Percentiles rank a stretch among this genome's conserved stretches.
These are phyloP conservation scores for Danio jaintianensis DNA, from an alignment of 2,797 vertebrate genomes.

Conservation along the genomic window DNA sequence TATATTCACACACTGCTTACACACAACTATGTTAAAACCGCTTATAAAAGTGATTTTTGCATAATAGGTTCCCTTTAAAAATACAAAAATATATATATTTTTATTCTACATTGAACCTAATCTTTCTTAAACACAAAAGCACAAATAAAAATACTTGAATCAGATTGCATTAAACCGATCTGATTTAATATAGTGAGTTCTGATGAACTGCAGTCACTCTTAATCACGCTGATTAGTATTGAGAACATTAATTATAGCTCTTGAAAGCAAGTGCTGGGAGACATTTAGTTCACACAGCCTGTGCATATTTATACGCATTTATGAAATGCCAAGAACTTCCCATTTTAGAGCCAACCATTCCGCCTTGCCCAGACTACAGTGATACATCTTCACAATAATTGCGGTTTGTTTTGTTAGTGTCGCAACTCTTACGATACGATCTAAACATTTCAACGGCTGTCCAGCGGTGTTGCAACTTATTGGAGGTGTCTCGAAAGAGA, in stretches of 20 bases:
- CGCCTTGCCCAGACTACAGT: background rate
- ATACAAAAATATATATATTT: too few relatives aligned
- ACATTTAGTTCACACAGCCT: conserved; percentile 10
- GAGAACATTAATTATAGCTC: background rate
- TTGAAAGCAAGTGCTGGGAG: background rate
- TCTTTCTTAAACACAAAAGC: too few relatives aligned
- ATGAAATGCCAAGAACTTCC: conserved; percentile 29
- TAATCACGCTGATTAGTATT: background rate
- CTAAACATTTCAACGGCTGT: conserved; percentile 63
- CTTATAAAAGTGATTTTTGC: too few relatives aligned
- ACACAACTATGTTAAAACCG: too few relatives aligned
- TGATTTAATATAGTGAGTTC: too few relatives aligned
- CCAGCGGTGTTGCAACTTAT: conserved; percentile 77
- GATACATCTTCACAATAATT: conserved; percentile 40
- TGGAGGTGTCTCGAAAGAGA: conserved; percentile 75
- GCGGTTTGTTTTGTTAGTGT: conserved; percentile 63
- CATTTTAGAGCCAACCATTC: background rate
- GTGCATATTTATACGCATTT: background rate
- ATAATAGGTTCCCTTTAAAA: too few relatives aligned
- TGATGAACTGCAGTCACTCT: background rate
- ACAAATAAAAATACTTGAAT: too few relatives aligned
- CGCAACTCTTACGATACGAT: conserved; percentile 59
- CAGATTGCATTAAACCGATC: too few relatives aligned
- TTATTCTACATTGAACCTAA: too few relatives aligned
- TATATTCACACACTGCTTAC: too few relatives aligned